These are phyloP conservation scores for Mechanitis mazaeus DNA, from an alignment of 2,888 invertebrate species.

Conservation along the genomic window DNA sequence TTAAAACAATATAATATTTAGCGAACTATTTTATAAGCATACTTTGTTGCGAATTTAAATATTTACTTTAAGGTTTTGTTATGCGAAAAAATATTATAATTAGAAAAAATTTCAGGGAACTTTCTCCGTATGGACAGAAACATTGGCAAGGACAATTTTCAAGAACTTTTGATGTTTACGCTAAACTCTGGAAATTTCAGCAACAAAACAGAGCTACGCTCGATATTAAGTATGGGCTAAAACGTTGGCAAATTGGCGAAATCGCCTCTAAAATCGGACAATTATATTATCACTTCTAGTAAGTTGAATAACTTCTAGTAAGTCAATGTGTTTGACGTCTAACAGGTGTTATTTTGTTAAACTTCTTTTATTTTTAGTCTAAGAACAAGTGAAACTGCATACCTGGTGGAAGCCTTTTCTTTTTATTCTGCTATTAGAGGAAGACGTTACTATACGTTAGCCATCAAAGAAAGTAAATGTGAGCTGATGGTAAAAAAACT, in stretches of 20 bases:
- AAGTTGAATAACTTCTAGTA: slow-evolving; percentile 60
- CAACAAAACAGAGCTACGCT: slow-evolving; percentile 95
- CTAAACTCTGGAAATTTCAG: slow-evolving; percentile 98
- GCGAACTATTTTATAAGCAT: too few relatives aligned
- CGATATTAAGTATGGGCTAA: slow-evolving; percentile 95
- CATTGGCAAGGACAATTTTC: slow-evolving; percentile 99
- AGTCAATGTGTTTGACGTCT: not conserved
- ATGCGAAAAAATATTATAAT: not conserved
- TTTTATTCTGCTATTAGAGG: slow-evolving; percentile 97
- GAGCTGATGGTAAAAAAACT: slow-evolving; percentile 98
- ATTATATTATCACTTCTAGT: slow-evolving; percentile 99
- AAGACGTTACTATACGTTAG: slow-evolving; percentile 94
- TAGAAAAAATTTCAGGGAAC: slow-evolving; percentile 81
- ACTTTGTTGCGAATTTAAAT: too few relatives aligned
- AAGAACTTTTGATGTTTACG: slow-evolving; percentile 97
- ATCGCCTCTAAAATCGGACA: slow-evolving; percentile 99
- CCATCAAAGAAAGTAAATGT: slow-evolving; percentile 94
- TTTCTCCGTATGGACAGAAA: slow-evolving; percentile 97
- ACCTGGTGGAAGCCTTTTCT: slow-evolving; percentile 96
- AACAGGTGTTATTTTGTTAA: not conserved
- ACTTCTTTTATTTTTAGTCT: slow-evolving; percentile 77
- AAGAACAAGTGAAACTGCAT: slow-evolving; percentile 96
- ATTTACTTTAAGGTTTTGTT: too few relatives aligned
- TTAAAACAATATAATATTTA: too few relatives aligned
- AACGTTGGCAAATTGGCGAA: slow-evolving; percentile 99